phyloP scores from a whole-genome alignment of 37 sponge, comb jelly and placozoan species.

The Cladorhizidae sp. region DNA sequence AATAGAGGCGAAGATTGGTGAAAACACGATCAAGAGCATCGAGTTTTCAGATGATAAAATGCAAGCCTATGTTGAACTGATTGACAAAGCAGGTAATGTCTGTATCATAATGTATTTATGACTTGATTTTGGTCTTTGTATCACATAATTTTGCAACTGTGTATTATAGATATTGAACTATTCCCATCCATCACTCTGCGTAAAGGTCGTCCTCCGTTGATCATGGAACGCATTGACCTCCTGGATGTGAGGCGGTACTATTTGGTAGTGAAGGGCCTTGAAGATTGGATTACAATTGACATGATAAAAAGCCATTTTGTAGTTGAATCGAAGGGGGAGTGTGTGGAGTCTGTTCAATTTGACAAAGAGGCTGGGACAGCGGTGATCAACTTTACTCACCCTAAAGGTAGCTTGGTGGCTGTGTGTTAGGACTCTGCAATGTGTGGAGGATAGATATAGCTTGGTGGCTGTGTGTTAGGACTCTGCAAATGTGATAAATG shows the following conservation, averaged over 20 bases:
- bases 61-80: constrained; percentile 6
- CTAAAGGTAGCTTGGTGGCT: no score
- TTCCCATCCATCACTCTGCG: neutral
- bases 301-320: neutral
- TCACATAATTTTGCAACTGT: neutral
- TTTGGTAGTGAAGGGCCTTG: neutral
- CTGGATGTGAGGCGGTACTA: neutral
- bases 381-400: no score
- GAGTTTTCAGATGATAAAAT: neutral
- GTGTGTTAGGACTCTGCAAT: no score
- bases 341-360: constrained; percentile 1
- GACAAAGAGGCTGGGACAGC: no score
- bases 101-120: neutral
- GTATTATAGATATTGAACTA: neutral
- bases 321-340: neutral
- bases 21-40: neutral
- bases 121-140: neutral
- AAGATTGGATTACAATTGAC: neutral
- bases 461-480: no score
- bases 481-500: no score
- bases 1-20: neutral
- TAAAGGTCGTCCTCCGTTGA: neutral
- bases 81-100: neutral
- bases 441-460: no score
- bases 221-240: neutral